These are phyloP conservation scores for Pilophorus perplexus DNA, from an alignment of 2,888 invertebrate genomes.

Conservation along the genomic window DNA sequence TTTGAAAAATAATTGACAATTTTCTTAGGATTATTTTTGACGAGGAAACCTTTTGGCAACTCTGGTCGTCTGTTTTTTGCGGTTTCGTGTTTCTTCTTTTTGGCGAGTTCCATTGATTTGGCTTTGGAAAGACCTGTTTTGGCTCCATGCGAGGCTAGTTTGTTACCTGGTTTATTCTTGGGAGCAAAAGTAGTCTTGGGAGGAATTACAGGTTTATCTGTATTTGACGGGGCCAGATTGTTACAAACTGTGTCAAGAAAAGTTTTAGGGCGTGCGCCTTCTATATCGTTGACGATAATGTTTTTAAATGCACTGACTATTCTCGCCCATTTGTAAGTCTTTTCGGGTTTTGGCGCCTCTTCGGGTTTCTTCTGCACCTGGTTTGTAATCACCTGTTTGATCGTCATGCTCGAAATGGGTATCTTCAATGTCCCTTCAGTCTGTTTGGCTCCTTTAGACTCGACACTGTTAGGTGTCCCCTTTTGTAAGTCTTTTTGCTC, in stretches of 20 bases:
- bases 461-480: too few species aligned
- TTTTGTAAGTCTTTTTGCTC: too few species aligned
- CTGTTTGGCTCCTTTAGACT: too few species aligned
- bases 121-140: background rate
- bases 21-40: slow-evolving; percentile 31
- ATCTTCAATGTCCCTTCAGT: too few species aligned
- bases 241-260: too few species aligned
- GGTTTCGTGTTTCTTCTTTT: slow-evolving; percentile 9
- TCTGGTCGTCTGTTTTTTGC: background rate
- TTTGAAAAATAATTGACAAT: slow-evolving; percentile 28
- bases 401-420: slow-evolving; percentile 12
- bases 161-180: background rate
- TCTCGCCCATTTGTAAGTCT: slow-evolving; percentile 25
- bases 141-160: background rate
- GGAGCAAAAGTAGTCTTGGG: background rate
- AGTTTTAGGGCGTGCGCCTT: background rate
- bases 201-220: background rate
- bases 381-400: slow-evolving; percentile 17
- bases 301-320: slow-evolving; percentile 13
- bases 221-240: too few species aligned
- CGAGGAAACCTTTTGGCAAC: too few species aligned
- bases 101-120: background rate
- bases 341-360: background rate
- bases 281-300: slow-evolving; percentile 15
- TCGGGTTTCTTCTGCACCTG: background rate